Evolutionary conservation across 2,113 vertebrate genomes (phyloP).

Genomic region (Lipophrys pholis): DNA sequence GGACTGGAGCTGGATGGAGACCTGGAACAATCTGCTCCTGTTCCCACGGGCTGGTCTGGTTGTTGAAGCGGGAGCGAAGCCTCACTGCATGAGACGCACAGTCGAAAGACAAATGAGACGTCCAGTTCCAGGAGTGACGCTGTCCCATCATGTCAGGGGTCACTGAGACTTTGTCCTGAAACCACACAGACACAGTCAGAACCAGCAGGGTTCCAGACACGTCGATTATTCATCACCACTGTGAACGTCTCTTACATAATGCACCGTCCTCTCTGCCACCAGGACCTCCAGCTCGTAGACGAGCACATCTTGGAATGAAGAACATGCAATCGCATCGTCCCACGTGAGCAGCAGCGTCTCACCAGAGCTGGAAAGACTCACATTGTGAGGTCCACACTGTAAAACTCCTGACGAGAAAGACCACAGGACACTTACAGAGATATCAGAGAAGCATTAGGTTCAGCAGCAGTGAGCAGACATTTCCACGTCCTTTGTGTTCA

Average conservation of each 20-base stretch:
- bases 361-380: conserved; percentile 1
- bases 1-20: conserved; percentile 16
- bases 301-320: neutral
- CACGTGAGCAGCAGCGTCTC: conserved; percentile 63
- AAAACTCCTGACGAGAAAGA: conserved; percentile 19
- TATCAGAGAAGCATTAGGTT: no score
- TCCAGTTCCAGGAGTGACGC: conserved; percentile 74
- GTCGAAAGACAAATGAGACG: conserved; percentile 57
- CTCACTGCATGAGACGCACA: conserved; percentile 66
- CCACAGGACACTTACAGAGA: no score
- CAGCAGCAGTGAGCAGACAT: neutral
- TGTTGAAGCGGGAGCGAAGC: conserved; percentile 50
- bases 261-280: conserved; percentile 38
- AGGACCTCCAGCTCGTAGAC: conserved; percentile 69
- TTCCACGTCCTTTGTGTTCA: neutral
- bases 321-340: conserved; percentile 56
- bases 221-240: conserved; percentile 10
- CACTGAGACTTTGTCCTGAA: conserved; percentile 12
- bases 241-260: conserved; percentile 58
- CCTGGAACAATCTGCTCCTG: conserved; percentile 43
- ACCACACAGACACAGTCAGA: neutral
- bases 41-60: conserved; percentile 46
- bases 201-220: no score
- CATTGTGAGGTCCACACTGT: conserved; percentile 51
- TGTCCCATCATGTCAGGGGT: conserved; percentile 6